phyloP scores from a whole-genome alignment of 2,888 invertebrate species.

The Epirrita christyi region DNA sequence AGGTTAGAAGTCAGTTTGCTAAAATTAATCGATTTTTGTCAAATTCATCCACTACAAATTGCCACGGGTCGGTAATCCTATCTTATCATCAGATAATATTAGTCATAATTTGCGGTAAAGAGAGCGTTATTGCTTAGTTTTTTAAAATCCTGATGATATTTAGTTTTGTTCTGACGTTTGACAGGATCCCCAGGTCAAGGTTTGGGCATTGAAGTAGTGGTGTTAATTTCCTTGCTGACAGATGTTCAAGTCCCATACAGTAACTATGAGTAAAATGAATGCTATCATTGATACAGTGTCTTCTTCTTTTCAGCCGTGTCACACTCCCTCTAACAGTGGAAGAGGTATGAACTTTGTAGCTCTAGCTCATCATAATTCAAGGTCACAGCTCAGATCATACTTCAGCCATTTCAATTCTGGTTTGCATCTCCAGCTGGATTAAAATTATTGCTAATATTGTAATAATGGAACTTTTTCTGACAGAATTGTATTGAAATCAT shows the following conservation, averaged over 20 bases:
- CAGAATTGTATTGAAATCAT: background rate
- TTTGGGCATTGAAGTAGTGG: constrained; percentile 42
- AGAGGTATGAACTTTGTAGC: constrained; percentile 89
- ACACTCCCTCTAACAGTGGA: constrained; percentile 98
- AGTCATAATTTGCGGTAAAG: constrained; percentile 33
- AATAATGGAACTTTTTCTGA: background rate
- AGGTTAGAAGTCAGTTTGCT: constrained; percentile 70
- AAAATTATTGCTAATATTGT: background rate
- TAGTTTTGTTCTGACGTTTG: constrained; percentile 58
- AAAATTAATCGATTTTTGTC: constrained; percentile 78
- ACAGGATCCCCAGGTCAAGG: constrained; percentile 70
- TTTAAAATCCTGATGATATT: constrained; percentile 36
- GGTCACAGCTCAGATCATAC: constrained; percentile 29
- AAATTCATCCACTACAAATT: constrained; percentile 51
- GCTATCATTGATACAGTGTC: constrained; percentile 19
- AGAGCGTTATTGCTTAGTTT: constrained; percentile 30
- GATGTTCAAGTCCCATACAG: constrained; percentile 48
- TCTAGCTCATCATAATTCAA: constrained; percentile 30
- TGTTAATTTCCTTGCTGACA: constrained; percentile 47
- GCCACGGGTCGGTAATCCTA: constrained; percentile 50
- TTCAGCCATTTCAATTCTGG: constrained; percentile 7
- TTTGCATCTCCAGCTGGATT: background rate
- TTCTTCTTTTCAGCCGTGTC: constrained; percentile 92
- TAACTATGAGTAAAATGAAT: constrained; percentile 7
- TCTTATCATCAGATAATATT: constrained; percentile 52